Conservation (phyloP, 2,113 vertebrate species). For the Chitala chitala region DNA sequence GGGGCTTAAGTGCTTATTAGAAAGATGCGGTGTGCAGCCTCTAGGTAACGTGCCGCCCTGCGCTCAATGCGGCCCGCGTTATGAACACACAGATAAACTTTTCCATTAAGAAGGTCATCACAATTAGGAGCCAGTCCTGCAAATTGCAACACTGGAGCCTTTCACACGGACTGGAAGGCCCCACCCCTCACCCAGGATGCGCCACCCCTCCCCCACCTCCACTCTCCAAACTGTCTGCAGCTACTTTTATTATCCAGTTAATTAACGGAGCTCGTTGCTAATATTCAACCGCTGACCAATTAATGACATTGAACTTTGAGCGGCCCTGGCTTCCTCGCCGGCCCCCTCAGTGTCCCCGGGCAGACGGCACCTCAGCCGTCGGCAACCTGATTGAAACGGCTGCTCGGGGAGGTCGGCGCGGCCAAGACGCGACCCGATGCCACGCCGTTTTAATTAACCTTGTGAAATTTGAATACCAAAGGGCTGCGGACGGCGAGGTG, state of each 20-base stretch:
- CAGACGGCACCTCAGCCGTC: constrained; percentile 50
- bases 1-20: too few relatives aligned
- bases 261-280: constrained; percentile 74
- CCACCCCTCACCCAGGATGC: constrained; percentile 36
- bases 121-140: constrained; percentile 70
- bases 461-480: constrained; percentile 69
- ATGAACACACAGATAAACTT: constrained; percentile 71
- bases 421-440: constrained; percentile 58
- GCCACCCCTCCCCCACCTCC: constrained; percentile 33
- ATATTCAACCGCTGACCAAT: constrained; percentile 81
- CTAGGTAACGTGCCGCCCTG: neutral
- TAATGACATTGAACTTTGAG: constrained; percentile 77
- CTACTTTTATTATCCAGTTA: constrained; percentile 73
- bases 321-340: constrained; percentile 51
- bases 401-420: constrained; percentile 64
- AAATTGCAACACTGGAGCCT: constrained; percentile 70
- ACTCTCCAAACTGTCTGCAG: constrained; percentile 48
- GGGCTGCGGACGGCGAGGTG: constrained; percentile 27
- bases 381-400: constrained; percentile 56
- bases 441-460: constrained; percentile 78
- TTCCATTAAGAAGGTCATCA: constrained; percentile 76
- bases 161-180: constrained; percentile 64
- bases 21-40: constrained; percentile 50
- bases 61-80: constrained; percentile 56
- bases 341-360: constrained; percentile 50